A percentile compares a stretch with the other conserved stretches of the same genome.
Evolutionary conservation across 2,113 vertebrate species (phyloP).

Genomic region (Glareola pratincola): DNA sequence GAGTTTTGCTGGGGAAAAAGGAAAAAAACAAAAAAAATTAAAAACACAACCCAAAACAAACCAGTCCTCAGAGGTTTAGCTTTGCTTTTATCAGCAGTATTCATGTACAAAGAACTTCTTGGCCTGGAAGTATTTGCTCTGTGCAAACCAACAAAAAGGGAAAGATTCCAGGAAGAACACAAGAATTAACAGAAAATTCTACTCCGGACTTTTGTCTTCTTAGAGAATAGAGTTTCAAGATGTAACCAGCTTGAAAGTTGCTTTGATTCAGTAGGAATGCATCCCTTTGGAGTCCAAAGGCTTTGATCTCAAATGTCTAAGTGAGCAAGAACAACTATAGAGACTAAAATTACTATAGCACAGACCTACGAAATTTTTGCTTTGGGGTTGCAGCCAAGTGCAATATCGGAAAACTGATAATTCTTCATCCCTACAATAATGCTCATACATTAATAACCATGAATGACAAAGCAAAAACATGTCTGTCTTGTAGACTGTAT

Average conservation of each 20-base stretch:
- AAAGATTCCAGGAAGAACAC: not conserved
- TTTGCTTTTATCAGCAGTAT: not conserved
- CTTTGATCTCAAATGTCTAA: not conserved
- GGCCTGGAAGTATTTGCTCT: slow-evolving; percentile 13
- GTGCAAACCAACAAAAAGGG: not conserved
- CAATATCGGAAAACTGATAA: not conserved
- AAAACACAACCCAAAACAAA: not conserved
- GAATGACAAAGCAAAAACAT: not conserved
- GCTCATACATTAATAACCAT: not conserved
- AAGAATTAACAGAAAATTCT: not conserved
- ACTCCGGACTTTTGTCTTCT: not conserved
- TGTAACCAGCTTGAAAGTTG: not conserved
- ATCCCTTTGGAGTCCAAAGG: not conserved
- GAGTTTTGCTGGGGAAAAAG: not conserved
- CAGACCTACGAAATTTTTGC: not conserved
- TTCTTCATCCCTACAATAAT: not conserved
- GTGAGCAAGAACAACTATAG: not conserved
- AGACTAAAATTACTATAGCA: not conserved
- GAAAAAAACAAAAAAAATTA: not conserved
- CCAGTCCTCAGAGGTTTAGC: not conserved
- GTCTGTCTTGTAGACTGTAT: not conserved
- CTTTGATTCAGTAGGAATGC: not conserved
- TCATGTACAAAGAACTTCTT: not conserved
- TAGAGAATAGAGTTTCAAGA: not conserved
- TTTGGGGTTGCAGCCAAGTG: not conserved